Conservation (phyloP, 2,888 invertebrate species). For the Eristalis tenax region DNA sequence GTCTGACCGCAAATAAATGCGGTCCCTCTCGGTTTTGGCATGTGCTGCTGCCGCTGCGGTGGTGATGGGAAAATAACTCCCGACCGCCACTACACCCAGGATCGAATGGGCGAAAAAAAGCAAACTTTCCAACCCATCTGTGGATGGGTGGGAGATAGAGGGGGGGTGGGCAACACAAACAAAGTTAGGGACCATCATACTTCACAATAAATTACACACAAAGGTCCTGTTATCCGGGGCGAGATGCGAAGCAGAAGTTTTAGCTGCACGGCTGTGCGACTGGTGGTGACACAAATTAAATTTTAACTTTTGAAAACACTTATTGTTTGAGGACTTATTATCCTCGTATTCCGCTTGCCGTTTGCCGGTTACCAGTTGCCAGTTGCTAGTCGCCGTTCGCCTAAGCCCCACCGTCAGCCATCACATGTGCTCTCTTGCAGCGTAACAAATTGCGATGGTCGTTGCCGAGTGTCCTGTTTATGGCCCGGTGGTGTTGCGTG, state of each 20-base stretch:
- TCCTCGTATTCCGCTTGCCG: constrained; percentile 46
- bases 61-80: background rate
- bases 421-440: constrained; percentile 25
- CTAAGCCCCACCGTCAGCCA: background rate
- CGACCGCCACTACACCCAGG: too few relatives aligned
- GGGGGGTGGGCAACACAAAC: background rate
- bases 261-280: constrained; percentile 53
- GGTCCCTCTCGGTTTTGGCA: constrained; percentile 51
- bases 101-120: constrained; percentile 4
- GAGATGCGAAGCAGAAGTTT: constrained; percentile 51
- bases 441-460: constrained; percentile 54
- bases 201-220: constrained; percentile 68
- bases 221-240: constrained; percentile 22
- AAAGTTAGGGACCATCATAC: constrained; percentile 37
- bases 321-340: constrained; percentile 70
- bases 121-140: background rate
- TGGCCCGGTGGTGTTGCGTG: too few relatives aligned
- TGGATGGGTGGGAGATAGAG: background rate
- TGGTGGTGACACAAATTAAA: constrained; percentile 70
- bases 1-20: constrained; percentile 62
- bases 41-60: constrained; percentile 30
- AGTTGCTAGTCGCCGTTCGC: too few relatives aligned
- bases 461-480: constrained; percentile 5
- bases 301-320: constrained; percentile 70
- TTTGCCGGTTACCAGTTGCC: background rate